Base-by-base conservation (phyloP, 2,888 invertebrate species). In the Toxonevra muliebris region DNA sequence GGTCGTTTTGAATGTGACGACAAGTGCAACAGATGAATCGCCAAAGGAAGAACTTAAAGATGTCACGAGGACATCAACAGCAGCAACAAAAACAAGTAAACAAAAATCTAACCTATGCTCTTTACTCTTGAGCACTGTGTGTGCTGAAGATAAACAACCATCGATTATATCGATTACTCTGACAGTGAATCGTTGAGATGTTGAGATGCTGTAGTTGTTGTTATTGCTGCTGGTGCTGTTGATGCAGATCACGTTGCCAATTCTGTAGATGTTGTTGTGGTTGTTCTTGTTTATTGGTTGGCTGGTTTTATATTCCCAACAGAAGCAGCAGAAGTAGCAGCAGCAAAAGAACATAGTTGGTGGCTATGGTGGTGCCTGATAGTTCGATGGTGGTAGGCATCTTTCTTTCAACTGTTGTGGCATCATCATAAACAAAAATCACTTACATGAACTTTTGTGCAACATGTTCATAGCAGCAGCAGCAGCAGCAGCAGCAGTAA, bases 401-500 rank as follows among this genome's bases (percentile, higher is more conserved):
- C 12, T 13, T 30, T n/a, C 43, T 45, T 30, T 17, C 43, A 7
- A 45, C 45, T 45, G 19, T 42, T 54, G 66, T 42, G 54, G 64
- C 50, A 58, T 55, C 64, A 71, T 73, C 71, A 73, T 71, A 71
- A 73, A 71, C 65, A 68, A 73, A 71, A 30, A 69, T 71, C 73
- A 70, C 69, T 73, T 70, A 73, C 73, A 73, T 71, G 73, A 67
- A 67, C 70, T 69, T 73, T 71, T 70, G 64, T 70, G 69, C 63
- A 58, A 30, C 30, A 30, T 30, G 30, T 30, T 30, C 30, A 7
- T 7, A 30, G 30, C 30, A 30, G 30, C 30, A 30, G 30, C 30
- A 30, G 30, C 30, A 30, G 30, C 30, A 30, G 7, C 30, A 30
- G 7, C 30, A 30, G 7, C 30, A 30, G 30, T 7, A 30, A 30